Base-by-base conservation (phyloP, 2,888 invertebrate genomes). In the Lasioglossum figueresi region DNA sequence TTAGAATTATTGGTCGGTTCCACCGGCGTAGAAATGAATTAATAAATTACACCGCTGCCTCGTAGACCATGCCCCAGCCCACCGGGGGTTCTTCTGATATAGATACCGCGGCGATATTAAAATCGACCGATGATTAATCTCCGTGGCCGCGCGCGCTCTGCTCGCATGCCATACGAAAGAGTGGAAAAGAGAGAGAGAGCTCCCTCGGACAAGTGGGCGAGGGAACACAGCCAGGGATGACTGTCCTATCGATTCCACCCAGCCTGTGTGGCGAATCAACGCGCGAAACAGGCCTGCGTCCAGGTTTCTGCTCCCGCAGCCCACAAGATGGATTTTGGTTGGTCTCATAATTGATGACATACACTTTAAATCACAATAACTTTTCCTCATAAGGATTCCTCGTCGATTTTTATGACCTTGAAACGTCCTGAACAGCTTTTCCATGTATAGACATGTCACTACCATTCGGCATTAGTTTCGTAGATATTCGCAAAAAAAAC, bases 51-150 rank as follows among this genome's bases (percentile, higher is more conserved):
- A 78, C 45, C 72, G 66, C 75, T 80, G 85, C 80, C 75, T 19
- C 45, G 63, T 78, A 76, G 70, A 48, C 14, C 8, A 19, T 63
- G 3, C 0, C 56, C 43, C n/a, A 4, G 19, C 14, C 34, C 8
- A 0, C 63, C 34, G 34, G 10, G 23, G 19, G 16, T 14, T 56
- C 52, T n/a, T n/a, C 19, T 59, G 84, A 76, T 90, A 88, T 90
- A 88, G 89, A 90, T 89, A 89, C 48, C 76, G 68, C 16, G 82
- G 80, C 88, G 88, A 91, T 93, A 93, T 93, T 93, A 91, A 93
- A 93, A 93, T 92, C 92, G 90, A 92, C 89, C 89, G 91, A 93
- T 92, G 92, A 93, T 93, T 93, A 92, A 93, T 93, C 90, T 93
- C 87, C 79, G 73, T 45, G 83, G 74, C 82, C 66, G 75, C 23